These are phyloP conservation scores for Sipunculus nudus DNA, from an alignment of 2,888 invertebrate genomes.

Conservation along the genomic window DNA sequence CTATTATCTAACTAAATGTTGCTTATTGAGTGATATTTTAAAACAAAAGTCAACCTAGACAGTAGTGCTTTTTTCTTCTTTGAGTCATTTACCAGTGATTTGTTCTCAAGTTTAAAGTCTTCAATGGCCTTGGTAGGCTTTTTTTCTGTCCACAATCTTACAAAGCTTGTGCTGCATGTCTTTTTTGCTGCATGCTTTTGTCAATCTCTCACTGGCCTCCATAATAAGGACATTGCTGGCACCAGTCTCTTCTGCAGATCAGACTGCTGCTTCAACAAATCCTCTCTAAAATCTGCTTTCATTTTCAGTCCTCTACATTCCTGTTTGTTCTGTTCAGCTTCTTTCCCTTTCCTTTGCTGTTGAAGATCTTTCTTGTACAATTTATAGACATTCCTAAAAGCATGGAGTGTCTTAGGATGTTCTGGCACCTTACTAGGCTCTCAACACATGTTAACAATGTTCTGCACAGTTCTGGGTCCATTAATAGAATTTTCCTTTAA, in stretches of 20 bases:
- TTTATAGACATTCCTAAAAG: background rate
- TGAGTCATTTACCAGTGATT: too few species aligned
- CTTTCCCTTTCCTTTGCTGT: background rate
- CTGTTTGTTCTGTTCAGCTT: background rate
- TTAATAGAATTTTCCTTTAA: background rate
- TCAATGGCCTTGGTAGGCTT: too few species aligned
- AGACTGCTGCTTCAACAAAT: background rate
- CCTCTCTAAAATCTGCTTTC: background rate
- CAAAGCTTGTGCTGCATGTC: too few species aligned
- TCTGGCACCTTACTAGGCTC: background rate
- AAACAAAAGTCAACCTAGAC: too few species aligned
- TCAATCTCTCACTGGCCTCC: background rate
- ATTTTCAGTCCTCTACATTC: background rate
- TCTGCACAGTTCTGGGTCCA: background rate
- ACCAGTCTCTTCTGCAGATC: background rate
- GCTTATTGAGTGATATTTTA: too few species aligned
- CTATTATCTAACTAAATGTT: too few species aligned
- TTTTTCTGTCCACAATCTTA: too few species aligned
- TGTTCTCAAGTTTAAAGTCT: too few species aligned
- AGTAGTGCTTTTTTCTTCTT: too few species aligned
- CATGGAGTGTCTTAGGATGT: background rate
- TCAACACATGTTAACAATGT: background rate
- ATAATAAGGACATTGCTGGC: background rate
- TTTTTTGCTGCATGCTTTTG: background rate
- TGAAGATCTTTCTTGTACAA: background rate